A percentile compares a stretch with the other conserved stretches of the same genome.
phyloP scores from a whole-genome alignment of 1,140 invertebrate genomes.

The Polyergus mexicanus region DNA sequence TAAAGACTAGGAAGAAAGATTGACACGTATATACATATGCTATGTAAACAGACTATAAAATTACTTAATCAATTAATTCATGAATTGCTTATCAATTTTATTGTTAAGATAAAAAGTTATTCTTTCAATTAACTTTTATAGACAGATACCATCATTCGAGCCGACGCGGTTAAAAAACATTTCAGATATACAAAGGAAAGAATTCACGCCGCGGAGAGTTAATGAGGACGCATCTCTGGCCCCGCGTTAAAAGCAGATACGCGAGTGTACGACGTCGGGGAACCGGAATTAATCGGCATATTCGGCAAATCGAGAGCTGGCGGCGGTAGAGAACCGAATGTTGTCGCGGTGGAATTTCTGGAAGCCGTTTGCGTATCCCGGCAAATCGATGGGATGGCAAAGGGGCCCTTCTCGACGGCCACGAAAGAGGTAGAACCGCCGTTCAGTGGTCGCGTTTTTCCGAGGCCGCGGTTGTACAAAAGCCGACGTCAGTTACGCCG shows the following conservation, averaged over 20 bases:
- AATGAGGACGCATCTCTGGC: conserved; percentile 1
- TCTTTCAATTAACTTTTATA: neutral
- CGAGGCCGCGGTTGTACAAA: conserved; percentile 69
- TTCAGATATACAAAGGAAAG: neutral
- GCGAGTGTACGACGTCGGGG: neutral
- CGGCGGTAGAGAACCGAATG: conserved; percentile 51
- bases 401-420: conserved; percentile 46
- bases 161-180: neutral
- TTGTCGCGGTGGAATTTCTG: conserved; percentile 66
- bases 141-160: neutral
- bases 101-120: neutral
- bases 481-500: conserved; percentile 77
- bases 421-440: conserved; percentile 71
- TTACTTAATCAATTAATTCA: conserved; percentile 1
- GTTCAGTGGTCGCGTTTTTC: conserved; percentile 71
- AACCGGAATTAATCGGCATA: conserved; percentile 62
- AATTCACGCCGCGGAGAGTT: conserved; percentile 3
- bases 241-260: neutral
- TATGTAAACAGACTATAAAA: neutral
- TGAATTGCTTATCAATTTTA: neutral
- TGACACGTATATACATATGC: neutral
- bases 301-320: conserved; percentile 67
- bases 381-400: conserved; percentile 69
- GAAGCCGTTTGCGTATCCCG: conserved; percentile 52
- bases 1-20: neutral